Evolutionary conservation across 37 sponge, comb jelly and placozoan genomes (phyloP), one percentile per base, ranked within the genome.

Genomic region (Oscarella lobularis): DNA sequence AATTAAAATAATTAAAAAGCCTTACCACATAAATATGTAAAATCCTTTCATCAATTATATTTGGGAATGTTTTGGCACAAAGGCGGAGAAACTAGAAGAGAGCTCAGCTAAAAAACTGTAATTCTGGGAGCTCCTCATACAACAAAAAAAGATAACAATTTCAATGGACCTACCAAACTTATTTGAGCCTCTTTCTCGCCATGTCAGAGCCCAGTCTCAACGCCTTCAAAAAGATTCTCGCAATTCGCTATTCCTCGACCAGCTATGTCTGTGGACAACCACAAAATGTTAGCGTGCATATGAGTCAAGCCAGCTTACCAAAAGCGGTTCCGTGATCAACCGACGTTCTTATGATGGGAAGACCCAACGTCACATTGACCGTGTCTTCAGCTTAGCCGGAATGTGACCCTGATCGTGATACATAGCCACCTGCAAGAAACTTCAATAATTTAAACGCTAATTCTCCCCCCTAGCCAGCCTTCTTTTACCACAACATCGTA

Each of bases 391-490:
- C 60, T 48, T 48, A 48, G 60, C 60, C 14, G 60, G 60, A 48
- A 48, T 48, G 60, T 48, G 60, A 20, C 60, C 60, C 60, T 48
- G 60, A 48, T 48, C 60, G 20, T 48, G 60, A 48, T 48, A 48
- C 60, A 48, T 48, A 48, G 60, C 60, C 20, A 48, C 20, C 60
- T 48, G 60, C 60, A 27, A 9, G 20, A 48, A 9, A 48, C 60
- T 27, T 20, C 9, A 48, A 27, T 27, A 27, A 20, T 48, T 9
- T 48, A 48, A 9, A 48, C 60, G 20, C 60, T 27, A 48, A n/a
- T n/a, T n/a, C n/a, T n/a, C n/a, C n/a, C n/a, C n/a, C n/a, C n/a
- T n/a, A n/a, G n/a, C n/a, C n/a, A n/a, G n/a, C n/a, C n/a, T n/a
- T n/a, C n/a, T n/a, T 20, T 48, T 48, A 48, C 60, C 60, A 48